Evolutionary conservation across 2,797 vertebrate genomes (phyloP), one percentile per base, ranked within the genome.

Genomic region (Pseudopleuronectes americanus): DNA sequence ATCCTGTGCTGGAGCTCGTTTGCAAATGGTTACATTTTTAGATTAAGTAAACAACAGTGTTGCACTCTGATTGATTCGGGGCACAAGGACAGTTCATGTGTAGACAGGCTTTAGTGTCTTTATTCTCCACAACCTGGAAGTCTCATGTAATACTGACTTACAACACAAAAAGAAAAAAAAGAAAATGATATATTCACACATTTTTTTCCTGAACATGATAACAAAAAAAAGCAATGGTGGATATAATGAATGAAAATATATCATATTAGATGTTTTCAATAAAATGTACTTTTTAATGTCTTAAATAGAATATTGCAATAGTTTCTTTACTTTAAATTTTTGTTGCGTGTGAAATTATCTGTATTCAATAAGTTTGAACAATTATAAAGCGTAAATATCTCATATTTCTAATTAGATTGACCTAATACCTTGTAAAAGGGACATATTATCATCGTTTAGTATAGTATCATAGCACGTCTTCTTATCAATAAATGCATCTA

Each of bases 51-150:
- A 53, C 2, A 4, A 53, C 2, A 1, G 0, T 47, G 8, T 21
- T 68, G 12, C 49, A 38, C 26, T 60, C 26, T 41, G 26, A 80
- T 48, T 71, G 45, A 48, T 48, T n/a, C n/a, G 82, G 57, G 41
- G 63, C 49, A 75, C 57, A 75, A n/a, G 31, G 68, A 61, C 45
- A 74, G 64, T 55, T 41, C 8, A 5, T 55, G 36, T 66, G 66
- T 68, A 55, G 61, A 68, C 61, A 77, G 76, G 83, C 81, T 65
- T 47, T 45, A 17, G 38, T 60, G 43, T 85, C 57, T 92, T 91
- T 92, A 91, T 92, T 92, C 36, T 81, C 73, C 62, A 86, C 77
- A 84, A 80, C 80, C 83, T 77, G 72, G 63, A 85, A 87, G 79
- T 88, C 19, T 63, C 68, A 80, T 82, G 54, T 56, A 80, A 64